Conservation (phyloP, 1,140 invertebrate species). For the Zaprionus taronus region DNA sequence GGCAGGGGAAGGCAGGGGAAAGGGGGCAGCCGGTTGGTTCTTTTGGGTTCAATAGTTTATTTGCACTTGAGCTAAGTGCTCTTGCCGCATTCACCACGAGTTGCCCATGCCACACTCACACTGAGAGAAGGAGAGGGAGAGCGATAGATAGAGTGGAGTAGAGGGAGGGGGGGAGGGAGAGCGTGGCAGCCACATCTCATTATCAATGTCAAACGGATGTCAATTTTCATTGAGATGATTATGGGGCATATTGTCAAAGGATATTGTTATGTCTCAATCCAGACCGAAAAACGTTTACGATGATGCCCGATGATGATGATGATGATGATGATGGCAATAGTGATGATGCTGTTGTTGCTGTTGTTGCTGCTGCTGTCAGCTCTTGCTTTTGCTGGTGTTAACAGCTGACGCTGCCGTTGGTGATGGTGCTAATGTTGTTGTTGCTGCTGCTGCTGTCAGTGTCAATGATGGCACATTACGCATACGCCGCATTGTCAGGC, state of each 20-base stretch:
- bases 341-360: conserved; percentile 9
- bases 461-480: conserved; percentile 63
- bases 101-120: not conserved
- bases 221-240: conserved; percentile 74
- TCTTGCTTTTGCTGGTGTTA: conserved; percentile 45
- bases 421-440: conserved; percentile 31
- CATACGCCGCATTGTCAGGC: conserved; percentile 67
- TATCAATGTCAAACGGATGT: conserved; percentile 81
- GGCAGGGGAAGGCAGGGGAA: not conserved
- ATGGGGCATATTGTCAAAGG: conserved; percentile 77
- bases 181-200: conserved; percentile 47
- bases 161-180: not conserved
- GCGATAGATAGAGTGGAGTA: not conserved
- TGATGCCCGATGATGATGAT: not conserved
- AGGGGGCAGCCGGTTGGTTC: not conserved
- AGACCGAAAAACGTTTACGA: conserved; percentile 41
- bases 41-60: conserved; percentile 55
- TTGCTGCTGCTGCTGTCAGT: conserved; percentile 65
- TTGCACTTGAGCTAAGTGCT: conserved; percentile 47
- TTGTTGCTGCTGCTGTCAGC: conserved; percentile 42
- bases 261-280: conserved; percentile 81
- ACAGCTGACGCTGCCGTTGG: conserved; percentile 36
- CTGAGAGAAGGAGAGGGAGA: not conserved
- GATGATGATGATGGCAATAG: not conserved
- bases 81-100: conserved; percentile 18